These are phyloP conservation scores for Cryptophagus acutangulus DNA, from an alignment of 2,888 invertebrate species.

Conservation along the genomic window DNA sequence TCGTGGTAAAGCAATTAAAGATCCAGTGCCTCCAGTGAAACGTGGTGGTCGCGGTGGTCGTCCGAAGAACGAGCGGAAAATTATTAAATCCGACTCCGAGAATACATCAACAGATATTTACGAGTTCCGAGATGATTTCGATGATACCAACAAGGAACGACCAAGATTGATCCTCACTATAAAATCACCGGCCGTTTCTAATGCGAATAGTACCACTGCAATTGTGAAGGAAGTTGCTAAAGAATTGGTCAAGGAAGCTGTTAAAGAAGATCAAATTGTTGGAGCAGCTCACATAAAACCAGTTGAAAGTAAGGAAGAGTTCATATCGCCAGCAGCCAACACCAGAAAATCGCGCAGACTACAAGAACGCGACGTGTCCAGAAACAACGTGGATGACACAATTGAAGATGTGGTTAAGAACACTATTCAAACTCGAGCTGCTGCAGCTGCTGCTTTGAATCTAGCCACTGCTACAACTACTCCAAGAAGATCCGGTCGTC, in stretches of 20 bases:
- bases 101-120: constrained; percentile 70
- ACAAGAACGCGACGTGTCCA: constrained; percentile 70
- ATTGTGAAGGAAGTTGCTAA: constrained; percentile 49
- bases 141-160: constrained; percentile 63
- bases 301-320: constrained; percentile 58
- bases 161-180: constrained; percentile 78
- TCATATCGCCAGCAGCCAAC: constrained; percentile 57
- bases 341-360: constrained; percentile 77
- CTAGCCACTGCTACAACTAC: too few species aligned
- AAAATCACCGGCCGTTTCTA: constrained; percentile 60
- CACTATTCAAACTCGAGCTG: constrained; percentile 48
- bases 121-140: constrained; percentile 87
- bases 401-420: constrained; percentile 87
- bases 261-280: constrained; percentile 31
- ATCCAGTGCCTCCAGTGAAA: constrained; percentile 16
- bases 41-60: constrained; percentile 54
- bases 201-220: constrained; percentile 41
- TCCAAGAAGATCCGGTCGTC: constrained; percentile 56
- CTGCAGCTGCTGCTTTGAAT: constrained; percentile 38
- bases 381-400: constrained; percentile 78
- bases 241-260: constrained; percentile 34
- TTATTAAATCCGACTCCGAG: constrained; percentile 54
- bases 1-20: constrained; percentile 35
- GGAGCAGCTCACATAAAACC: constrained; percentile 50
- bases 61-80: constrained; percentile 53